Conservation (phyloP, 1,140 invertebrate species). For the Holcopasites calliopsidis region DNA sequence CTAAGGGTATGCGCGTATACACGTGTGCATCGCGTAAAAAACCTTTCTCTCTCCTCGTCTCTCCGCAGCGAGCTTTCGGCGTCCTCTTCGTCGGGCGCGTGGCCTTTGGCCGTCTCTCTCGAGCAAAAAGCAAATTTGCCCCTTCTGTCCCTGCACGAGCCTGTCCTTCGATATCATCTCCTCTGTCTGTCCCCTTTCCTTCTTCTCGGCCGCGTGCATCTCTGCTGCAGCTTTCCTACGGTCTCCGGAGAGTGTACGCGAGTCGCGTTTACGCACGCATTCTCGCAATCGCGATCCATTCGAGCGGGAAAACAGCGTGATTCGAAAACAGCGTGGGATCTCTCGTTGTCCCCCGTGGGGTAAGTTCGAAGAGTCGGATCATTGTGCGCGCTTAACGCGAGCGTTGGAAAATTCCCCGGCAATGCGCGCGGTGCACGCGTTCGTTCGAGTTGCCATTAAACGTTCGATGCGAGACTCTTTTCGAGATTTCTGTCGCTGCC, state of each 20-base stretch:
- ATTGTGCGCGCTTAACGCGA: too few relatives aligned
- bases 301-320: conserved; percentile 37
- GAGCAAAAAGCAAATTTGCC: conserved; percentile 44
- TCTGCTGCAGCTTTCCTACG: not conserved
- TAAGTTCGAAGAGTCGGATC: too few relatives aligned
- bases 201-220: not conserved
- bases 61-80: conserved; percentile 6
- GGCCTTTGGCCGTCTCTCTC: conserved; percentile 36
- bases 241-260: conserved; percentile 11
- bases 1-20: conserved; percentile 26
- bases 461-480: not conserved
- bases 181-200: not conserved
- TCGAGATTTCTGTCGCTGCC: not conserved
- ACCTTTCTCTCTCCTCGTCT: conserved; percentile 32
- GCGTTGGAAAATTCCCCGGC: not conserved
- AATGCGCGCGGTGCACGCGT: not conserved
- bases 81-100: conserved; percentile 54
- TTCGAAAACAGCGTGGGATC: conserved; percentile 17
- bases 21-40: too few relatives aligned
- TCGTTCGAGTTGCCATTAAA: not conserved
- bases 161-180: conserved; percentile 47
- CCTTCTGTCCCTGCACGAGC: conserved; percentile 51
- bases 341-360: not conserved
- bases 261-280: conserved; percentile 21
- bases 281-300: conserved; percentile 20